A percentile compares a stretch with the other conserved stretches of the same genome.
phyloP scores from a whole-genome alignment of 2,113 vertebrate species.

The Alces alces region DNA sequence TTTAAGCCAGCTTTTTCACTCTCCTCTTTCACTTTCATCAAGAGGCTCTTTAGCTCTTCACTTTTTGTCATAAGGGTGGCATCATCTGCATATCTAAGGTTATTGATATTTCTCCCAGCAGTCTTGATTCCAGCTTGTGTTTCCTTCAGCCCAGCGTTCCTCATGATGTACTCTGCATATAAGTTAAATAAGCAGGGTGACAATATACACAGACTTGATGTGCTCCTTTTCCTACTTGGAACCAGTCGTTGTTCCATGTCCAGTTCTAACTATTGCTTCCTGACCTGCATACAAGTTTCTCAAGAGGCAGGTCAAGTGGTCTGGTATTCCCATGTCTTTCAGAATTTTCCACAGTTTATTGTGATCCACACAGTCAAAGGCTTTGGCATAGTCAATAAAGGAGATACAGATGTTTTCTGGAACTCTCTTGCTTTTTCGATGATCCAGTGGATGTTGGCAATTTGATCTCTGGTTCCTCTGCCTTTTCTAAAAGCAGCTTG shows the following conservation, averaged over 20 bases:
- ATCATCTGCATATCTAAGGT: neutral
- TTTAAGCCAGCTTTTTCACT: neutral
- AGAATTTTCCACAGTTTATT: neutral
- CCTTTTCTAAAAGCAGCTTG: neutral
- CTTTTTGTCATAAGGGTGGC: neutral
- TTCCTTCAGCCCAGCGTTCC: neutral
- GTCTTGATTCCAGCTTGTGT: neutral
- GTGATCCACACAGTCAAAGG: neutral
- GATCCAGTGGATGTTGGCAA: neutral
- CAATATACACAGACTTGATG: fast-evolving
- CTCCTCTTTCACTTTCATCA: neutral
- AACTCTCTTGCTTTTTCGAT: neutral
- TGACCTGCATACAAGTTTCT: neutral
- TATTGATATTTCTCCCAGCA: neutral
- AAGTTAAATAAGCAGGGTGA: neutral
- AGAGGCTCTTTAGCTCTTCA: neutral
- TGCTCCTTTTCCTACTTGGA: neutral
- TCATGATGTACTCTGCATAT: neutral
- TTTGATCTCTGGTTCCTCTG: neutral
- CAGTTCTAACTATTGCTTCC: neutral
- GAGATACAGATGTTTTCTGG: neutral
- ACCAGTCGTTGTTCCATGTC: neutral
- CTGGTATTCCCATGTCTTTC: neutral
- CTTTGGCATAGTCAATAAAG: neutral
- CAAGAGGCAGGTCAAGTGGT: neutral